phyloP scores from a whole-genome alignment of 2,888 invertebrate species.

The Cheilosia variabilis region DNA sequence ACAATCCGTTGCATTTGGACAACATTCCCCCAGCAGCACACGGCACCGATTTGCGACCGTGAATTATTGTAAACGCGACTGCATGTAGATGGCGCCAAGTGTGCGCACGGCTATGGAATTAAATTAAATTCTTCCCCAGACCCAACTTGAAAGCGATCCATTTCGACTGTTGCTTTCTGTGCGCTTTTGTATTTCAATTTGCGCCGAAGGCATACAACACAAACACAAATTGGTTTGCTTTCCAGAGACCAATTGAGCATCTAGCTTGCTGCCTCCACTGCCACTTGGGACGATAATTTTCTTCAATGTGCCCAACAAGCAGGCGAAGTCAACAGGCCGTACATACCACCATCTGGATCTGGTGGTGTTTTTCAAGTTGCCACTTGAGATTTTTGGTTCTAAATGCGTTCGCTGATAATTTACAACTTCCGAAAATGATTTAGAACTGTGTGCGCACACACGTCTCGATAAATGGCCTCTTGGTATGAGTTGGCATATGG shows the following conservation, averaged over 20 bases:
- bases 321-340: conserved; percentile 30
- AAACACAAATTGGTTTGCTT: conserved; percentile 16
- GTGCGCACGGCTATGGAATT: conserved; percentile 48
- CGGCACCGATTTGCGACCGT: conserved; percentile 43
- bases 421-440: conserved; percentile 71
- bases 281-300: conserved; percentile 36
- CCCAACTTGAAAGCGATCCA: conserved; percentile 40
- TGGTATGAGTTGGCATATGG: conserved; percentile 40
- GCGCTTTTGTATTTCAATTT: conserved; percentile 19
- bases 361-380: conserved; percentile 49
- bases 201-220: neutral
- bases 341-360: conserved; percentile 7
- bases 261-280: no score
- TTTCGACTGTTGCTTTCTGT: conserved; percentile 14
- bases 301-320: conserved; percentile 43
- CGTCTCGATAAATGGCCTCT: conserved; percentile 64
- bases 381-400: conserved; percentile 61
- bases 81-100: conserved; percentile 62
- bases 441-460: conserved; percentile 45
- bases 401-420: conserved; percentile 62
- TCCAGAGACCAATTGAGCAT: conserved; percentile 28
- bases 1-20: conserved; percentile 15
- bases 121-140: conserved; percentile 46
- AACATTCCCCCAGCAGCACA: conserved; percentile 18
- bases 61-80: conserved; percentile 47